Evolutionary conservation across 2,113 vertebrate genomes (phyloP).

Genomic region (Cottus gobio): DNA sequence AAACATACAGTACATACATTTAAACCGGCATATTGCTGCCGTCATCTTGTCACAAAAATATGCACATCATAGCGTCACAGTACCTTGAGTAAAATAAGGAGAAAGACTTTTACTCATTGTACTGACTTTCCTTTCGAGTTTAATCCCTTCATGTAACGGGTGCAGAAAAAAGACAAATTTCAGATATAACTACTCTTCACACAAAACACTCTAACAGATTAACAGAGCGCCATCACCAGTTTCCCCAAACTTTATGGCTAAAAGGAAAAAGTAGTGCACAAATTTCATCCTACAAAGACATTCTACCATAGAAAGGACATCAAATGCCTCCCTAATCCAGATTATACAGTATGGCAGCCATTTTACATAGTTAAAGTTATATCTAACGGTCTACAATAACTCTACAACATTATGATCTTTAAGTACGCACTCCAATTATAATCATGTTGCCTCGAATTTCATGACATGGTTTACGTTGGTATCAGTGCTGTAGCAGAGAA

Average conservation of each 20-base stretch:
- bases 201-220: slow-evolving; percentile 70
- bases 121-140: slow-evolving; percentile 54
- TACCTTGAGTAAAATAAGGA: slow-evolving; percentile 75
- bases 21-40: slow-evolving; percentile 89
- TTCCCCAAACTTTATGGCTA: slow-evolving; percentile 63
- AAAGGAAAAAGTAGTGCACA: slow-evolving; percentile 74
- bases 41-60: slow-evolving; percentile 92
- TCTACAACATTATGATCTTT: slow-evolving; percentile 69
- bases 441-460: slow-evolving; percentile 88
- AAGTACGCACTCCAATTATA: slow-evolving; percentile 85
- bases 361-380: slow-evolving; percentile 61
- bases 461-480: slow-evolving; percentile 55
- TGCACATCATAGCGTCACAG: slow-evolving; percentile 90
- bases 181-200: slow-evolving; percentile 63
- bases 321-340: slow-evolving; percentile 58
- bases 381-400: slow-evolving; percentile 56
- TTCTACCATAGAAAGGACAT: slow-evolving; percentile 68
- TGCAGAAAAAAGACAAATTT: slow-evolving; percentile 53
- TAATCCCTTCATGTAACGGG: slow-evolving; percentile 59
- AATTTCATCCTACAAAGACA: slow-evolving; percentile 68
- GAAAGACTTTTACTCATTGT: slow-evolving; percentile 87
- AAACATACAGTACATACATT: slow-evolving; percentile 91
- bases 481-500: slow-evolving; percentile 72
- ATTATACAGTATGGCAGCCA: slow-evolving; percentile 73
- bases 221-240: slow-evolving; percentile 64